Conservation (phyloP, 2,888 invertebrate species). For the Schizotus pectinicornis region DNA sequence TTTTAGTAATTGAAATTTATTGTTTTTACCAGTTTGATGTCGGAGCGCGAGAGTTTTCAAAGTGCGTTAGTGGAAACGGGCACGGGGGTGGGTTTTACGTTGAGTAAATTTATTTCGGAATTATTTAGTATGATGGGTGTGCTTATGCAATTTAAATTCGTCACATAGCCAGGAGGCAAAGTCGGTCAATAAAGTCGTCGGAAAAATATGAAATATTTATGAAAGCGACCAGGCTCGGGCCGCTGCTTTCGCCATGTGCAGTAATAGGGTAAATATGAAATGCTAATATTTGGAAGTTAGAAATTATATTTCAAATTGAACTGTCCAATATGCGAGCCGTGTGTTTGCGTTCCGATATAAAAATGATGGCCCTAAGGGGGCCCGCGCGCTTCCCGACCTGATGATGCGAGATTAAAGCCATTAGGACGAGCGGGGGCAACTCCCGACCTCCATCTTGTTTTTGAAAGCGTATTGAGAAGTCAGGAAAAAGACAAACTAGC, state of each 20-base stretch:
- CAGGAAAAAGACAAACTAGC: no score
- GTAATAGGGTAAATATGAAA: conserved; percentile 58
- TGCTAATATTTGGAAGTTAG: conserved; percentile 57
- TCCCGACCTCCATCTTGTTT: no score
- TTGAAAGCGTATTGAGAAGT: no score
- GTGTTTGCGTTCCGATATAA: conserved; percentile 45
- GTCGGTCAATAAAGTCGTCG: conserved; percentile 47
- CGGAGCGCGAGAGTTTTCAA: background rate
- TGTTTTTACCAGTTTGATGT: background rate
- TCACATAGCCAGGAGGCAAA: conserved; percentile 51
- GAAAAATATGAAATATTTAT: conserved; percentile 54
- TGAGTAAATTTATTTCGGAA: conserved; percentile 49
- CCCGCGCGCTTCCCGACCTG: no score
- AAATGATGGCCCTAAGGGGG: conserved; percentile 25
- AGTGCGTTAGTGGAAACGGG: background rate
- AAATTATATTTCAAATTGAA: conserved; percentile 58
- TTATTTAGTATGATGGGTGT: conserved; percentile 53
- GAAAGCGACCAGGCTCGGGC: conserved; percentile 47
- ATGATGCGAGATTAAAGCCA: no score
- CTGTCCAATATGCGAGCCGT: conserved; percentile 47
- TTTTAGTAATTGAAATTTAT: no score
- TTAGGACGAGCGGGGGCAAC: no score
- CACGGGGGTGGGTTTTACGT: conserved; percentile 6
- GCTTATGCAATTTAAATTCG: conserved; percentile 56
- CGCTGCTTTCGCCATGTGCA: conserved; percentile 50